phyloP scores from a whole-genome alignment of 2,888 invertebrate species.

The Chymomyza caudatula region DNA sequence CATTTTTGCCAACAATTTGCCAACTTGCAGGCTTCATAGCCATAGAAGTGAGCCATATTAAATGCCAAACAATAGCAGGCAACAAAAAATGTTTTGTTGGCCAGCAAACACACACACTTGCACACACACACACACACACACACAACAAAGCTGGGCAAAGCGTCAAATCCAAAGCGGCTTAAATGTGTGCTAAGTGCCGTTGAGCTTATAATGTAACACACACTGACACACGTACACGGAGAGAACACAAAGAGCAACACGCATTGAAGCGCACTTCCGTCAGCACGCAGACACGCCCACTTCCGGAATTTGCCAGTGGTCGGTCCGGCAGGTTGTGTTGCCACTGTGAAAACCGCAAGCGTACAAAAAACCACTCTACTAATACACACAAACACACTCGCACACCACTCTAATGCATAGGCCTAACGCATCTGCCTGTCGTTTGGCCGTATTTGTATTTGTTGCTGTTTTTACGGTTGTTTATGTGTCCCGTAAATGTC shows the following conservation, averaged over 20 bases:
- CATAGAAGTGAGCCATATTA: constrained; percentile 9
- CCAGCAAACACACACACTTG: neutral
- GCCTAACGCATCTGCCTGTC: neutral
- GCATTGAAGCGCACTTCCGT: constrained; percentile 41
- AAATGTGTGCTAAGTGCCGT: constrained; percentile 64
- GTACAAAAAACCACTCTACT: constrained; percentile 35
- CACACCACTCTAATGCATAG: neutral
- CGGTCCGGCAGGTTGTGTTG: constrained; percentile 11
- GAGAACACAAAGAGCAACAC: constrained; percentile 23
- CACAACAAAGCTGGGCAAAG: constrained; percentile 6
- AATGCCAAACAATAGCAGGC: constrained; percentile 9
- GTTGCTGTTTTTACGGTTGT: neutral
- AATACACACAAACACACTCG: constrained; percentile 15
- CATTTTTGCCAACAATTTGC: neutral
- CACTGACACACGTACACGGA: constrained; percentile 1
- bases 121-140: neutral
- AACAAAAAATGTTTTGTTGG: neutral
- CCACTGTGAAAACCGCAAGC: constrained; percentile 53
- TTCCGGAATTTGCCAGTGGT: constrained; percentile 37
- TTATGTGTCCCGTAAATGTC: neutral
- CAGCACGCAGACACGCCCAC: constrained; percentile 49
- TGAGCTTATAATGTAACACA: constrained; percentile 63
- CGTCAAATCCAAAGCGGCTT: constrained; percentile 58
- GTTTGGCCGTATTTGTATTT: neutral
- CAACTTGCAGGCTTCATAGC: neutral